A percentile compares a stretch with the other conserved stretches of the same genome.
These are phyloP conservation scores for Stenotaenia linearis DNA, from an alignment of 2,888 invertebrate species.

Conservation along the genomic window DNA sequence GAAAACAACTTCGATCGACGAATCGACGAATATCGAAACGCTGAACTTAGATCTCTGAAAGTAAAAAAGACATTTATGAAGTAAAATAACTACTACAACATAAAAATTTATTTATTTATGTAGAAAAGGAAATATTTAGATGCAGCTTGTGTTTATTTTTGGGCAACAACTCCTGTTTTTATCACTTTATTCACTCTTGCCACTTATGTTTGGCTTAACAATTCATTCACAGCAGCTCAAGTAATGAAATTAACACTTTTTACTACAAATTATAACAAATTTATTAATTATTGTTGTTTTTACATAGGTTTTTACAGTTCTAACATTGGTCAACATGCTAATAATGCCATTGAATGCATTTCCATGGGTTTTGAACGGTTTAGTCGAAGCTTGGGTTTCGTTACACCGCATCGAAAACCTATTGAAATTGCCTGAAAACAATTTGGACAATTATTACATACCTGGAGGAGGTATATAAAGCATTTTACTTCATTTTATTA, in stretches of 20 bases:
- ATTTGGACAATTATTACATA: conserved; percentile 58
- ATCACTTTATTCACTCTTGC: conserved; percentile 78
- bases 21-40: conserved; percentile 51
- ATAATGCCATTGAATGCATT: conserved; percentile 94
- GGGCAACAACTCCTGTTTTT: conserved; percentile 94
- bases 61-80: conserved; percentile 34
- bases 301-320: conserved; percentile 74
- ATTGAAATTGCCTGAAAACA: conserved; percentile 51
- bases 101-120: neutral
- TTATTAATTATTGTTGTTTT: neutral
- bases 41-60: conserved; percentile 70
- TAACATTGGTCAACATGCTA: conserved; percentile 91
- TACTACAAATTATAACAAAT: neutral
- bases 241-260: neutral
- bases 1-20: conserved; percentile 73
- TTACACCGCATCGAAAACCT: conserved; percentile 77
- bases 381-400: conserved; percentile 94
- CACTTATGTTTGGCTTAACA: conserved; percentile 56
- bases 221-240: conserved; percentile 19
- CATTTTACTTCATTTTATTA: no score
- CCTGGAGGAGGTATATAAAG: neutral
- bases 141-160: conserved; percentile 95
- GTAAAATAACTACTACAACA: neutral
- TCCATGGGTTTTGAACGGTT: conserved; percentile 95
- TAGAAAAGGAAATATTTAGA: conserved; percentile 85